A percentile compares a stretch with the other conserved stretches of the same genome.
phyloP scores from a whole-genome alignment of 2,888 invertebrate genomes.

The Copidosoma aretas region DNA sequence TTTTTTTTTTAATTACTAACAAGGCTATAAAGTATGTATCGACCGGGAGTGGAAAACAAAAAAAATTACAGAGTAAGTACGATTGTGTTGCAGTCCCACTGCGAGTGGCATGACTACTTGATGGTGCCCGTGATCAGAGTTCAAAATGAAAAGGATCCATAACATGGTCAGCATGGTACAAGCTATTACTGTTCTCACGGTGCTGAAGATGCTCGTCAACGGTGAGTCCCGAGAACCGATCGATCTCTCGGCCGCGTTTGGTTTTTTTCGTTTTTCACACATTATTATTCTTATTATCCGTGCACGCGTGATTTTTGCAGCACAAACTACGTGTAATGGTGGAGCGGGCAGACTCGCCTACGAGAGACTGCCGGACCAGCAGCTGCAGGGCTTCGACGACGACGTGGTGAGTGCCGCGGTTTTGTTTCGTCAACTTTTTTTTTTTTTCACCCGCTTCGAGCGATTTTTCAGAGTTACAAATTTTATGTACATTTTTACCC shows the following conservation, averaged over 20 bases:
- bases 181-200: slow-evolving; percentile 84
- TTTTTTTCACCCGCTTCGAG: neutral
- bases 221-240: slow-evolving; percentile 65
- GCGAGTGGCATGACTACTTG: slow-evolving; percentile 57
- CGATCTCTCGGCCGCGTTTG: neutral
- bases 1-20: neutral
- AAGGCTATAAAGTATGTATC: too few species aligned
- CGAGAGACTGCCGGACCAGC: slow-evolving; percentile 87
- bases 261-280: neutral
- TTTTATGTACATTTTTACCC: too few species aligned
- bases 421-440: too few species aligned
- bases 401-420: slow-evolving; percentile 72
- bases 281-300: neutral
- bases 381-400: slow-evolving; percentile 87
- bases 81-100: slow-evolving; percentile 39
- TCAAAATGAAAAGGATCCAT: slow-evolving; percentile 69
- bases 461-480: slow-evolving; percentile 1
- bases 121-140: slow-evolving; percentile 46
- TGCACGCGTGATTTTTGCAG: slow-evolving; percentile 59
- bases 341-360: slow-evolving; percentile 88
- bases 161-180: slow-evolving; percentile 76
- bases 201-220: slow-evolving; percentile 81
- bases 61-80: neutral
- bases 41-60: too few species aligned
- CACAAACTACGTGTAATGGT: slow-evolving; percentile 90